phyloP scores from a whole-genome alignment of 2,113 vertebrate genomes.

The Cisticola juncidis region DNA sequence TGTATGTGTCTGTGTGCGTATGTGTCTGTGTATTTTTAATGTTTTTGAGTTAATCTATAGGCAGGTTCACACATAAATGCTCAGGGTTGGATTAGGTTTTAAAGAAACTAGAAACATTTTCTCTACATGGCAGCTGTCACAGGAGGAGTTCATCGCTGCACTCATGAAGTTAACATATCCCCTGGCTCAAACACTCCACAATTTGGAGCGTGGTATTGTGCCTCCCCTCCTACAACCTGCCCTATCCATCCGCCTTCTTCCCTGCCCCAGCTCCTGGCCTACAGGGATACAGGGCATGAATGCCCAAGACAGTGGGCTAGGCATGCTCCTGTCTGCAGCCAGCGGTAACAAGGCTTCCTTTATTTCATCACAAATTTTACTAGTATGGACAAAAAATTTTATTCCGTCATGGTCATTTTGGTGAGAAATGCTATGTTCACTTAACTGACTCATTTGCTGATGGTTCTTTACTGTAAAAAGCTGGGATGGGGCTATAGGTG shows the following conservation, averaged over 20 bases:
- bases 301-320: accelerated
- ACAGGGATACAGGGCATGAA: not conserved
- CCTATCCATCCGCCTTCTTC: not conserved
- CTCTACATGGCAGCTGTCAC: not conserved
- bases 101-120: not conserved
- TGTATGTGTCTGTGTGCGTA: not conserved
- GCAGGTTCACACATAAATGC: not conserved
- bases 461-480: not conserved
- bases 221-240: not conserved
- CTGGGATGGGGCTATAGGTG: not conserved
- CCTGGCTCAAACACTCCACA: not conserved
- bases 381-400: not conserved
- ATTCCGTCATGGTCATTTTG: not conserved
- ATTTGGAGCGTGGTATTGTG: not conserved
- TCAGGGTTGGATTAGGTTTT: not conserved
- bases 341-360: not conserved
- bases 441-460: not conserved
- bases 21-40: not conserved
- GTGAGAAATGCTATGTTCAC: not conserved
- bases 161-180: not conserved
- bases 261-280: not conserved
- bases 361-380: not conserved
- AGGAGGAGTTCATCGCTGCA: accelerated
- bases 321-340: not conserved
- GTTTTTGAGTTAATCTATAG: not conserved